phyloP scores from a whole-genome alignment of 1,140 invertebrate genomes.

The Cyrtorhinus lividipennis region DNA sequence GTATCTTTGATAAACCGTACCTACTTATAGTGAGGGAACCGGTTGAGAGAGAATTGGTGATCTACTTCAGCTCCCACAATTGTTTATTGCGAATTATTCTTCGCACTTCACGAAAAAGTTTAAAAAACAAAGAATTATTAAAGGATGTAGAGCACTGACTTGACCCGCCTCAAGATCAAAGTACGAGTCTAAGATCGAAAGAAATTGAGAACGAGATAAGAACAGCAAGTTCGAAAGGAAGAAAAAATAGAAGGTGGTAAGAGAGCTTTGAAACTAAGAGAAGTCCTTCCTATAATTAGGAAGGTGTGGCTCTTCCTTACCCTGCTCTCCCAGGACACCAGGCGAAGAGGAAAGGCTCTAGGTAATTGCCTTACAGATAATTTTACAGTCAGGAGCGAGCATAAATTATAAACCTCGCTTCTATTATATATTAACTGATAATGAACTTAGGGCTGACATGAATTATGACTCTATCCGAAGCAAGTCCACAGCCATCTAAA shows the following conservation, averaged over 20 bases:
- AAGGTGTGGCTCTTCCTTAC: constrained; percentile 1
- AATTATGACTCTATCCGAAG: constrained; percentile 13
- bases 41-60: too few relatives aligned
- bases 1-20: too few relatives aligned
- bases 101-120: too few relatives aligned
- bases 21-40: too few relatives aligned
- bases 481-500: constrained; percentile 14
- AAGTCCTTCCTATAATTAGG: constrained; percentile 11
- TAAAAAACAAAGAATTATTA: too few relatives aligned
- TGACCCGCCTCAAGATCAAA: too few relatives aligned
- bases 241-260: not conserved
- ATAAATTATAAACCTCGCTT: constrained; percentile 15
- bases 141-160: too few relatives aligned
- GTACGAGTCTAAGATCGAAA: too few relatives aligned
- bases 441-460: constrained; percentile 11
- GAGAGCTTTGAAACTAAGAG: not conserved
- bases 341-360: not conserved
- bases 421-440: constrained; percentile 16
- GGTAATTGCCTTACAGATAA: constrained; percentile 16
- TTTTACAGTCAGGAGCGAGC: constrained; percentile 14
- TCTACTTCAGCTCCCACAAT: too few relatives aligned
- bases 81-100: too few relatives aligned
- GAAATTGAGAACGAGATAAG: too few relatives aligned
- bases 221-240: too few relatives aligned
- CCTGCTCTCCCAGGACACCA: not conserved